These are phyloP conservation scores for Xanthorhoe designata DNA, from an alignment of 2,888 invertebrate genomes.

Conservation along the genomic window DNA sequence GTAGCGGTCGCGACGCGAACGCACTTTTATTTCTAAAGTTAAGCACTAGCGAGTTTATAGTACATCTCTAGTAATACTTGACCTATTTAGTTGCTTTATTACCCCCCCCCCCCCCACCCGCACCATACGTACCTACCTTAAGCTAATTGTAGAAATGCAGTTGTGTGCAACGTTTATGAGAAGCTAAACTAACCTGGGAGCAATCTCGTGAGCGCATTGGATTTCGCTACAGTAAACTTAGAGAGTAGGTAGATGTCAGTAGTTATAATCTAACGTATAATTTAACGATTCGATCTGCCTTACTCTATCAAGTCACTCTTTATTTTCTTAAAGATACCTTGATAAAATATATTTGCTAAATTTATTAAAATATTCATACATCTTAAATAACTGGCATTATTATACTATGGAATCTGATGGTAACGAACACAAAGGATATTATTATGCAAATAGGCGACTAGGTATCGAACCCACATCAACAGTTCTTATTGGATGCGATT, in stretches of 20 bases:
- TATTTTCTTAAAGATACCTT: not conserved
- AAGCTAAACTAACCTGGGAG: slow-evolving; percentile 1
- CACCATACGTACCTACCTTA: not conserved
- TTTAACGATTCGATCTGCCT: not conserved
- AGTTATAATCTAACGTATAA: slow-evolving; percentile 1
- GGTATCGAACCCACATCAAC: slow-evolving; percentile 67
- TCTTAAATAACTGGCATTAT: slow-evolving; percentile 25
- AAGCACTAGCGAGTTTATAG: not conserved
- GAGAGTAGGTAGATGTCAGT: not conserved
- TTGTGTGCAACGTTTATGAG: not conserved
- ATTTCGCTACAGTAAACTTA: not conserved
- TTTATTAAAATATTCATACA: slow-evolving; percentile 22
- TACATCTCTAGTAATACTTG: not conserved
- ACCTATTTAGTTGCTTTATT: not conserved
- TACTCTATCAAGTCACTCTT: not conserved
- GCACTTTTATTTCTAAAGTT: not conserved
- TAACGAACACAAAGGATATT: slow-evolving; percentile 60
- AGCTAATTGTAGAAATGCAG: slow-evolving; percentile 1
- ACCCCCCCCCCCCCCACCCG: not conserved
- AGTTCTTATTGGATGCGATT: slow-evolving; percentile 68
- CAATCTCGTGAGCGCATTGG: not conserved
- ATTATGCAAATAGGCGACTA: slow-evolving; percentile 66
- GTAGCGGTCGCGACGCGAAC: too few relatives aligned
- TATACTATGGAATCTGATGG: slow-evolving; percentile 38
- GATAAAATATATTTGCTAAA: slow-evolving; percentile 8